Base-by-base conservation (phyloP, 2,797 vertebrate species). In the Philypnodon macrostomus region DNA sequence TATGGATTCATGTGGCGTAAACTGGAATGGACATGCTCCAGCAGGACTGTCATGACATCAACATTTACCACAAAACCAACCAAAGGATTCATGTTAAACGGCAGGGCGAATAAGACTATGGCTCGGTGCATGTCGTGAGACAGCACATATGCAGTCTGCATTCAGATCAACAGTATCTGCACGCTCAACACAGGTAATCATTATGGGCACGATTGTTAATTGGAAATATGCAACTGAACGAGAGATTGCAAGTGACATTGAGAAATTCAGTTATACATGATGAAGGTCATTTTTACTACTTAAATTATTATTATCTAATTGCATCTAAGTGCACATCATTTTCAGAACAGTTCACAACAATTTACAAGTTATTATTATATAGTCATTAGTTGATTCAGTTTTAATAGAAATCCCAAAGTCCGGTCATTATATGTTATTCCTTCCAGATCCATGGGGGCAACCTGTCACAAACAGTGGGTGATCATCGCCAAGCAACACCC, bases 11-110 rank as follows among this genome's bases (percentile, higher is more conserved):
- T 53, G 66, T 37, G 31, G 72, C 33, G 74, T 55, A 63, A 67
- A 10, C 38, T 26, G 5, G 12, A 26, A 75, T 75, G 79, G 77
- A 85, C 61, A 64, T 44, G 71, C 70, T 81, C 64, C 67, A 79
- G 60, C 47, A 70, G 26, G 63, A 71, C 62, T 73, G 70, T 71
- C 73, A 70, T 75, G 74, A 76, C 71, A 77, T 80, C 69, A 65
- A 50, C 55, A 57, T 71, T 82, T 58, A 57, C 58, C 51, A 55
- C 61, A 40, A 77, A 72, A 66, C 2, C 10, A 57, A 61, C 35
- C 21, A 38, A 58, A 44, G 35, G 35, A 34, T 57, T 29, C 39
- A 53, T 41, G 37, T 51, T 32, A 68, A 73, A 63, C 57, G 21
- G 53, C n/a, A n/a, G 50, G 57, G 54, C 13, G 9, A 48, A 37